Conservation (phyloP, 2,888 invertebrate genomes). For the Entomobrya proxima region DNA sequence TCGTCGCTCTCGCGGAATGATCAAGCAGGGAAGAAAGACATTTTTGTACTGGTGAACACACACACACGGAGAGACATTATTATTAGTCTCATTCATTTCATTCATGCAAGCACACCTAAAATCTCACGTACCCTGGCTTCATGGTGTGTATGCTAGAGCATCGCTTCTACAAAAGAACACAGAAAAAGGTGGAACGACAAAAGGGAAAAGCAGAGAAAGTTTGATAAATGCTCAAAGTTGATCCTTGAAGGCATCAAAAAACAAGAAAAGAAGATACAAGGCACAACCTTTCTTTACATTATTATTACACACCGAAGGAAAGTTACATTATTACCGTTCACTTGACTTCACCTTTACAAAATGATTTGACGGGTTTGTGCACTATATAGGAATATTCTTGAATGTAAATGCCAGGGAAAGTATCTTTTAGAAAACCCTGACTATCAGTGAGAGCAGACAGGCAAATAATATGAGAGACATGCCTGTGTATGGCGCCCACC, state of each 20-base stretch:
- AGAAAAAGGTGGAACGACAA: not conserved
- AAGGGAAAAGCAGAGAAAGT: slow-evolving; percentile 55
- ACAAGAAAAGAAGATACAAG: slow-evolving; percentile 57
- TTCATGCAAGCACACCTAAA: slow-evolving; percentile 39
- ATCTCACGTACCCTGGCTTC: slow-evolving; percentile 24
- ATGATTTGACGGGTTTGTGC: slow-evolving; percentile 2
- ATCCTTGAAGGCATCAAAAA: slow-evolving; percentile 75
- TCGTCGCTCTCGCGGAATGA: not conserved
- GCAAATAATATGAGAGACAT: slow-evolving; percentile 42
- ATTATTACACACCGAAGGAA: slow-evolving; percentile 30
- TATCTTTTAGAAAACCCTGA: not conserved
- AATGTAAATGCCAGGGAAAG: not conserved
- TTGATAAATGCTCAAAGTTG: slow-evolving; percentile 76
- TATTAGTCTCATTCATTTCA: slow-evolving; percentile 48
- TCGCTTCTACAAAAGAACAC: not conserved
- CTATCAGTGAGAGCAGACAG: slow-evolving; percentile 21
- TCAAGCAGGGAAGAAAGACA: not conserved
- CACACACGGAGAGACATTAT: slow-evolving; percentile 31
- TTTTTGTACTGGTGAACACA: slow-evolving; percentile 10
- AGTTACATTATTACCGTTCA: slow-evolving; percentile 74
- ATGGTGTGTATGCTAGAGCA: not conserved
- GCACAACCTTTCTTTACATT: slow-evolving; percentile 17
- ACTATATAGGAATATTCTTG: not conserved
- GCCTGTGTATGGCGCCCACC: slow-evolving; percentile 47
- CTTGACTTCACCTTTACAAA: slow-evolving; percentile 75